phyloP scores from a whole-genome alignment of 2,797 vertebrate genomes.

The Echiichthys vipera region DNA sequence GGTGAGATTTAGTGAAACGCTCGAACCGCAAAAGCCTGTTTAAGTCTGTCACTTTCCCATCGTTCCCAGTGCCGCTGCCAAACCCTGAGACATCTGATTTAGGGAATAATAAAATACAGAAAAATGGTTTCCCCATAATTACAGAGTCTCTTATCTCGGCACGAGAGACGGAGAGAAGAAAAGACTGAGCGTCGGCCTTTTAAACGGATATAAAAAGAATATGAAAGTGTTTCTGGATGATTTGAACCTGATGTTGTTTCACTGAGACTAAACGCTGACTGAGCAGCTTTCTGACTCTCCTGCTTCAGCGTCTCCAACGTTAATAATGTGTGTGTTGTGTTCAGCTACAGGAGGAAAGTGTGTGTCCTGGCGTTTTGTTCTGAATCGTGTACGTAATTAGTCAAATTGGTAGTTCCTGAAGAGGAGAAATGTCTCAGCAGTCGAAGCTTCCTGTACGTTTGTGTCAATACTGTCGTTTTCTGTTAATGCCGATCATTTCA shows the following conservation, averaged over 20 bases:
- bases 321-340: too few relatives aligned
- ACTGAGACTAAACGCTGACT: neutral
- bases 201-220: neutral
- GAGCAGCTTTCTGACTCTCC: neutral
- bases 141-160: conserved; percentile 87
- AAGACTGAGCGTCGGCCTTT: neutral
- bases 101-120: conserved; percentile 91
- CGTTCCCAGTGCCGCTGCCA: conserved; percentile 88
- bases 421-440: too few relatives aligned
- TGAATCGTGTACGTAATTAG: too few relatives aligned
- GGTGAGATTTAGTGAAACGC: conserved; percentile 86
- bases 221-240: conserved; percentile 27
- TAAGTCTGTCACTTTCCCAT: conserved; percentile 89
- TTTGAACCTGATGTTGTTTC: conserved; percentile 25
- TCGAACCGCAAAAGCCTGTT: conserved; percentile 91
- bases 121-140: conserved; percentile 91
- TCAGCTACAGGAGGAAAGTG: too few relatives aligned
- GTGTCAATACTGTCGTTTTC: too few relatives aligned
- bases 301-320: too few relatives aligned
- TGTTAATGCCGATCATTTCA: too few relatives aligned
- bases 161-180: conserved; percentile 31
- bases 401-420: too few relatives aligned
- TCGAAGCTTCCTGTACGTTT: too few relatives aligned
- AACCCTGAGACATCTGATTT: conserved; percentile 92
- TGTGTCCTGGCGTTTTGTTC: too few relatives aligned